Evolutionary conservation across 2,888 invertebrate species (phyloP), one percentile per base, ranked within the genome.

Genomic region (Agapostemon virescens): DNA sequence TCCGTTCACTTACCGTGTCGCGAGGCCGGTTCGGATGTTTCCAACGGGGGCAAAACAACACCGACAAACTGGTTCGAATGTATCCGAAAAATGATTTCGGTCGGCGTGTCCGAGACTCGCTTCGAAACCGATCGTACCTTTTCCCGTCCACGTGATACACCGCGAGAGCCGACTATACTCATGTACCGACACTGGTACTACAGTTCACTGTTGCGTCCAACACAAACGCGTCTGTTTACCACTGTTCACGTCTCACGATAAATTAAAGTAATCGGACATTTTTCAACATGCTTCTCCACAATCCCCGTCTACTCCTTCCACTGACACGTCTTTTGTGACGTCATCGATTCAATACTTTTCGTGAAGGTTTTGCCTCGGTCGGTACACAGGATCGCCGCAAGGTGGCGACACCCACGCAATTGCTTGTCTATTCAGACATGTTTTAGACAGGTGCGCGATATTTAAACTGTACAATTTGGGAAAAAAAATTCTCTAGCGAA

Each of bases 291-390:
- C 86, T 85, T 85, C 84, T 84, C 84, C 82, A 70, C 86, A 68
- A 79, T 87, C 88, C 63, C 86, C 83, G 84, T 88, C 88, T 88
- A 88, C 90, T 90, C 90, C 89, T 90, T 86, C 90, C 89, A 89
- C 90, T 85, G 85, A 87, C 89, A 86, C 88, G 88, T 91, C 92
- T 92, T 92, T 92, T 92, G 92, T 92, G 92, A 92, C 92, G 92
- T 92, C 92, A 92, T 85, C 89, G 91, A 92, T 92, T 92, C 92
- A 92, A 92, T 92, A 92, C 92, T 92, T 92, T 92, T 92, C 90
- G 85, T 87, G 74, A 86, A 86, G 85, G 78, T 78, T 80, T 83
- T 83, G 75, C 77, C 55, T 64, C 9, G 36, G 33, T 2, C 38
- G 68, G 11, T 72, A 4, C 49, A 0, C 0, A 20, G 0, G 26